A percentile compares a stretch with the other conserved stretches of the same genome.
Evolutionary conservation across 1,140 invertebrate species (phyloP).

Genomic region (Drosophila erecta): DNA sequence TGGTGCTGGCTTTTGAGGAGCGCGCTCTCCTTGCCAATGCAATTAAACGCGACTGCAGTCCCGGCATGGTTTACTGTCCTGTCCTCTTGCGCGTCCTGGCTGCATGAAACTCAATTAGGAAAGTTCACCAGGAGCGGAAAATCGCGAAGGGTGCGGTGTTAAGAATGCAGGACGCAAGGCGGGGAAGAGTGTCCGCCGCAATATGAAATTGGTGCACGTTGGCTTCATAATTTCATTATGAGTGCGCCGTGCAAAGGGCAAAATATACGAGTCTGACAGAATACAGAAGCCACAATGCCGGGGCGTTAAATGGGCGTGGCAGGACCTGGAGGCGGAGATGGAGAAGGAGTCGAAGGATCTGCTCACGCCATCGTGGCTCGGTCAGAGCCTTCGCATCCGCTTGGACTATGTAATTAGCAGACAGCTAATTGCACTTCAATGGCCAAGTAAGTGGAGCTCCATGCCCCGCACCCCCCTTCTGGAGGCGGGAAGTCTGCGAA

Average conservation of each 20-base stretch:
- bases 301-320: slow-evolving; percentile 6
- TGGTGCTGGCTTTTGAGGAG: slow-evolving; percentile 48
- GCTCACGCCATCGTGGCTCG: slow-evolving; percentile 26
- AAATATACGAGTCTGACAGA: slow-evolving; percentile 62
- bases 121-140: slow-evolving; percentile 43
- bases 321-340: not conserved
- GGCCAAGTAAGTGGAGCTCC: slow-evolving; percentile 48
- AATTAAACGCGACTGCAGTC: slow-evolving; percentile 71
- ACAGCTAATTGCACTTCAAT: slow-evolving; percentile 78
- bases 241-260: slow-evolving; percentile 52
- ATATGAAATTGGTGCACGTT: slow-evolving; percentile 79
- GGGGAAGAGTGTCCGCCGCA: slow-evolving; percentile 32
- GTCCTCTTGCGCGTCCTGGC: slow-evolving; percentile 27
- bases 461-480: not conserved
- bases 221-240: slow-evolving; percentile 79
- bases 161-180: not conserved
- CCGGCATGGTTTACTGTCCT: slow-evolving; percentile 36
- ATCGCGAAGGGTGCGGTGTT: not conserved
- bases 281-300: slow-evolving; percentile 24
- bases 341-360: too few species aligned
- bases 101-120: slow-evolving; percentile 74
- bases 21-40: slow-evolving; percentile 62
- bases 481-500: slow-evolving; percentile 32
- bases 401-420: slow-evolving; percentile 75
- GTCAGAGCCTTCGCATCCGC: slow-evolving; percentile 40